These are phyloP conservation scores for Acomys russatus DNA, from an alignment of 2,797 vertebrate genomes.

Conservation along the genomic window DNA sequence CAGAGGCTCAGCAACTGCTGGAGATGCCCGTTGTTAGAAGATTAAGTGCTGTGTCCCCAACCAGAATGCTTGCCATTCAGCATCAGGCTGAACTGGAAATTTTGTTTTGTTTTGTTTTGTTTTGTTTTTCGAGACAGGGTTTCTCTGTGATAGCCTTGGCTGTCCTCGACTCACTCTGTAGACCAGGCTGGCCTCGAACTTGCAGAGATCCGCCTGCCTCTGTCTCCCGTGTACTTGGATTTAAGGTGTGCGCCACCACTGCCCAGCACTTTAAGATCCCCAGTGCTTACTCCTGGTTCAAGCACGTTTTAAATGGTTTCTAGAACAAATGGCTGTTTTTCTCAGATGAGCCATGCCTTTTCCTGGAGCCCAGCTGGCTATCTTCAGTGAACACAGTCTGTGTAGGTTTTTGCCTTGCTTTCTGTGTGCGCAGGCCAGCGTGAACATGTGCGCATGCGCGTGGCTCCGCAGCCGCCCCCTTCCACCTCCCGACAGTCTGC, in stretches of 20 bases:
- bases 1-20: not conserved
- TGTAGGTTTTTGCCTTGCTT: conserved; percentile 20
- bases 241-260: no score
- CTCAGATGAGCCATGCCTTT: not conserved
- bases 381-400: not conserved
- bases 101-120: no score
- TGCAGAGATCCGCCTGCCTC: no score
- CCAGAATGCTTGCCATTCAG: not conserved
- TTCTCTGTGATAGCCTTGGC: no score
- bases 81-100: not conserved
- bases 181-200: no score
- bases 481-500: not conserved
- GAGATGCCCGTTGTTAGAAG: not conserved
- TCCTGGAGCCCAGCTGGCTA: not conserved
- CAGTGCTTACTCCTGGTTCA: not conserved
- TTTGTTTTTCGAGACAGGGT: no score
- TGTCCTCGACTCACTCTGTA: no score
- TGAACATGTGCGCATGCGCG: not conserved
- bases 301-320: conserved; percentile 39
- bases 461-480: not conserved
- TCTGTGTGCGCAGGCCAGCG: conserved; percentile 7
- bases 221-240: no score
- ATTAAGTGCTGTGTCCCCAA: not conserved
- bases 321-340: not conserved
- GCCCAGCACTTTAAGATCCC: not conserved